Percentiles rank a stretch among this genome's conserved stretches.
Conservation (phyloP, 2,797 vertebrate genomes). For the Sebastes oblongus region DNA sequence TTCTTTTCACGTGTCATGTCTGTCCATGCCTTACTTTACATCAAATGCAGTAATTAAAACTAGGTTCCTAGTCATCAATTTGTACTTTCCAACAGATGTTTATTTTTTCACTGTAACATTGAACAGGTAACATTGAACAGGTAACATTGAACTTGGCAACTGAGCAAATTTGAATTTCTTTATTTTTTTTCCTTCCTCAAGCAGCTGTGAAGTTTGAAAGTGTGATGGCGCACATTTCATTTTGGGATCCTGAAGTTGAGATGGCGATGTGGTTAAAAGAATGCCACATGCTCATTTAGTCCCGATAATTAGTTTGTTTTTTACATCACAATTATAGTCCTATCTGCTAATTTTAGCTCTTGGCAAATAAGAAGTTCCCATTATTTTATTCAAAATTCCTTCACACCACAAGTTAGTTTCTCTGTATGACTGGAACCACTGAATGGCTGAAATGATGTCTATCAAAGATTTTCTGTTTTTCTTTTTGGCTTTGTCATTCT, state of each 20-base stretch:
- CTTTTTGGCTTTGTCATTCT: constrained; percentile 44
- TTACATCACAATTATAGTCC: constrained; percentile 20
- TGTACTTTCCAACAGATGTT: constrained; percentile 75
- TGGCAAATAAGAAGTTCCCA: constrained; percentile 16
- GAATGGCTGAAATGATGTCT: constrained; percentile 46
- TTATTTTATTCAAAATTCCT: constrained; percentile 22
- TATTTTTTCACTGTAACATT: constrained; percentile 68
- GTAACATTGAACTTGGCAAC: constrained; percentile 59
- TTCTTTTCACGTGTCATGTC: constrained; percentile 57
- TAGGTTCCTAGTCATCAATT: constrained; percentile 60
- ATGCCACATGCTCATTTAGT: constrained; percentile 31
- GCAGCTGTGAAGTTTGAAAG: constrained; percentile 63
- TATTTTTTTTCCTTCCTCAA: constrained; percentile 31
- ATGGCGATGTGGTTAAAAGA: constrained; percentile 11
- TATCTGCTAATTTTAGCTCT: constrained; percentile 38
- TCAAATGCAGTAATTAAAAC: constrained; percentile 73
- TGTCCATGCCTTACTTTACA: constrained; percentile 81
- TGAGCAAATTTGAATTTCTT: constrained; percentile 49
- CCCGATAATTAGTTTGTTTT: constrained; percentile 5
- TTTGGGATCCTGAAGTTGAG: constrained; percentile 34
- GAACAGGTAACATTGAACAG: no score
- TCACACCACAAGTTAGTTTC: constrained; percentile 20
- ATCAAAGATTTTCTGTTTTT: constrained; percentile 39
- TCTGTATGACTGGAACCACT: constrained; percentile 45
- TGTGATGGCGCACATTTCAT: constrained; percentile 39